Evolutionary conservation across 2,113 vertebrate genomes (phyloP).

Genomic region (Pelodiscus sinensis): DNA sequence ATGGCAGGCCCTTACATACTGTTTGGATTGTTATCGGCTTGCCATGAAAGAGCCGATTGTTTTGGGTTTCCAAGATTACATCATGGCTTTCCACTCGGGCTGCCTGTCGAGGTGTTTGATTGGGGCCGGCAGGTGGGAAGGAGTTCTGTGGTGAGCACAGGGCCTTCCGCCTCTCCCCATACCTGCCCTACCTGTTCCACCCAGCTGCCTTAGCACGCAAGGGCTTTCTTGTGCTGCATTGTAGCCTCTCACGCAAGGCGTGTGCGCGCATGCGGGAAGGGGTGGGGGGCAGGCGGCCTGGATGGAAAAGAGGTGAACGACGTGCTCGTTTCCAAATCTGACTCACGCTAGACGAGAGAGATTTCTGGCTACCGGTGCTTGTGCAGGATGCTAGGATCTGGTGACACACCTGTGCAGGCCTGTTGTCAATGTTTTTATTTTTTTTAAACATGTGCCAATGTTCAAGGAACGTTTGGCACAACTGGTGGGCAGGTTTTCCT

Average conservation of each 20-base stretch:
- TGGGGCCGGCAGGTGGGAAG: constrained; percentile 78
- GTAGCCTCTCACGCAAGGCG: neutral
- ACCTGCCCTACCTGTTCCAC: constrained; percentile 65
- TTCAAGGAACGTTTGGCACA: neutral
- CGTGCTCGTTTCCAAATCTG: neutral
- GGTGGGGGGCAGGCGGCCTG: too few relatives aligned
- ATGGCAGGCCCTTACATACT: constrained; percentile 77
- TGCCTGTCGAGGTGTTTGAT: constrained; percentile 75
- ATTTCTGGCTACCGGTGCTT: neutral
- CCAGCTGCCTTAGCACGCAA: constrained; percentile 64
- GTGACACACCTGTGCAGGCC: fast-evolving
- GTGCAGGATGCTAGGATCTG: neutral
- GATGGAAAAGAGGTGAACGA: neutral
- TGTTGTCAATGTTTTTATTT: fast-evolving
- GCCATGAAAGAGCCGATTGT: constrained; percentile 81
- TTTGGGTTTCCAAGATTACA: constrained; percentile 66
- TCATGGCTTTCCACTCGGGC: constrained; percentile 72
- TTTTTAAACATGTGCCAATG: fast-evolving
- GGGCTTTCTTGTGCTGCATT: neutral
- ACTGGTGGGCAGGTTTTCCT: neutral
- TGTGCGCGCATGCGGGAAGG: neutral
- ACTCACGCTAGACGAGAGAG: neutral
- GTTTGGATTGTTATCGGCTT: constrained; percentile 78
- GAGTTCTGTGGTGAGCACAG: constrained; percentile 54
- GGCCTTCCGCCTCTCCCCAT: constrained; percentile 49